phyloP scores from a whole-genome alignment of 2,797 vertebrate species.

The Tapirus indicus region DNA sequence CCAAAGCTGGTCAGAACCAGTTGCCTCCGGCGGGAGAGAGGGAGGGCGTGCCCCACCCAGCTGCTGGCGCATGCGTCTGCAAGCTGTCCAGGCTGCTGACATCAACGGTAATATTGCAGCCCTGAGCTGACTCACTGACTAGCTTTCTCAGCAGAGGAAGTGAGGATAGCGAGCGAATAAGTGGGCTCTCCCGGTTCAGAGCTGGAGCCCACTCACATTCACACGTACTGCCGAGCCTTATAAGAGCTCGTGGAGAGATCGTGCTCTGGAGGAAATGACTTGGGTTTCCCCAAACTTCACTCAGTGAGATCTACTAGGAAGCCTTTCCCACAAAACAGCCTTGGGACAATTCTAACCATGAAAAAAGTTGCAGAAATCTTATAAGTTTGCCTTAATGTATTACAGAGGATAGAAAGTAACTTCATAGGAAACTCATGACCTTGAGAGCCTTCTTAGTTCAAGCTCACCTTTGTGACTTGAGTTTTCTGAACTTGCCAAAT shows the following conservation, averaged over 20 bases:
- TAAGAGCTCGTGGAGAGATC: not conserved
- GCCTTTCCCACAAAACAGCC: not conserved
- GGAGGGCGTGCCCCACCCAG: not conserved
- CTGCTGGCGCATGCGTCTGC: conserved; percentile 49
- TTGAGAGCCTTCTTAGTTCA: not conserved
- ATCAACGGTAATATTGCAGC: not conserved
- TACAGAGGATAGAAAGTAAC: not conserved
- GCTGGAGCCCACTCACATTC: not conserved
- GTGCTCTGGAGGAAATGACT: not conserved
- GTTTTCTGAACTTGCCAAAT: not conserved
- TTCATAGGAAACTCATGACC: not conserved
- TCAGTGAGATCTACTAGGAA: not conserved
- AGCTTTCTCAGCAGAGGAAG: conserved; percentile 59
- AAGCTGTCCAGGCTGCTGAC: conserved; percentile 56
- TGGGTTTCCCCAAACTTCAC: not conserved
- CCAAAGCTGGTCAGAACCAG: conserved; percentile 73
- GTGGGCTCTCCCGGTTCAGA: not conserved
- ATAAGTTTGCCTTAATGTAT: not conserved
- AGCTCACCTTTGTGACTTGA: not conserved
- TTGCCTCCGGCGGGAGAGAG: not conserved
- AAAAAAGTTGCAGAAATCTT: not conserved
- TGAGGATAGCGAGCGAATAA: not conserved
- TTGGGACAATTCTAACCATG: not conserved
- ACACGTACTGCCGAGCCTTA: not conserved
- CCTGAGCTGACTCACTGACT: conserved; percentile 68